Conservation (phyloP, 2,888 invertebrate genomes). For the Melieria omissa region DNA sequence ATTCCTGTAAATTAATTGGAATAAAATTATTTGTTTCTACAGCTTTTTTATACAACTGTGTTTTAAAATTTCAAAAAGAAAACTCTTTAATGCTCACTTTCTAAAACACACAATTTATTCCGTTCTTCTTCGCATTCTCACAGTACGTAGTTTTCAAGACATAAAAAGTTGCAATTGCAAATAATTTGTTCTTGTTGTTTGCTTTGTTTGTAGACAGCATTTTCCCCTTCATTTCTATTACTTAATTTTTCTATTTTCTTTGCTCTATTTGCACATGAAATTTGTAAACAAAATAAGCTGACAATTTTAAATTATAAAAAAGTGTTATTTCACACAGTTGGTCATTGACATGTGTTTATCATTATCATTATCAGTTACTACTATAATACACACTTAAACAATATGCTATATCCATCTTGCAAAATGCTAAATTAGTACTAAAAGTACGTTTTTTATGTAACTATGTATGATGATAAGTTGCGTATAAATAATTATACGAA, state of each 20-base stretch:
- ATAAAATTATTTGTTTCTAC: too few relatives aligned
- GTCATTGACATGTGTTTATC: too few relatives aligned
- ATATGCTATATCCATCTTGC: not conserved
- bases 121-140: not conserved
- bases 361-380: not conserved
- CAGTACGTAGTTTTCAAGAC: not conserved
- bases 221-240: too few relatives aligned
- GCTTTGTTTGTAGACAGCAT: too few relatives aligned
- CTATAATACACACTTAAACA: slow-evolving; percentile 2
- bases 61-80: too few relatives aligned
- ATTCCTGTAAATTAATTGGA: too few relatives aligned
- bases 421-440: not conserved
- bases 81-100: not conserved
- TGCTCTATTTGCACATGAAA: too few relatives aligned
- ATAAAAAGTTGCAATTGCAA: slow-evolving; percentile 14
- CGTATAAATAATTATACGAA: not conserved
- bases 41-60: too few relatives aligned
- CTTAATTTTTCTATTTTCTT: too few relatives aligned
- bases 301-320: too few relatives aligned
- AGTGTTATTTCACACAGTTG: too few relatives aligned
- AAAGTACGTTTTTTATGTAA: not conserved
- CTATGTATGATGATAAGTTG: not conserved
- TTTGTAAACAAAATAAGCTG: too few relatives aligned
- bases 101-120: slow-evolving; percentile 28
- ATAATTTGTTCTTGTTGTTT: not conserved